Evolutionary conservation across 2,113 vertebrate genomes (phyloP).

Genomic region (Fulmarus glacialis): DNA sequence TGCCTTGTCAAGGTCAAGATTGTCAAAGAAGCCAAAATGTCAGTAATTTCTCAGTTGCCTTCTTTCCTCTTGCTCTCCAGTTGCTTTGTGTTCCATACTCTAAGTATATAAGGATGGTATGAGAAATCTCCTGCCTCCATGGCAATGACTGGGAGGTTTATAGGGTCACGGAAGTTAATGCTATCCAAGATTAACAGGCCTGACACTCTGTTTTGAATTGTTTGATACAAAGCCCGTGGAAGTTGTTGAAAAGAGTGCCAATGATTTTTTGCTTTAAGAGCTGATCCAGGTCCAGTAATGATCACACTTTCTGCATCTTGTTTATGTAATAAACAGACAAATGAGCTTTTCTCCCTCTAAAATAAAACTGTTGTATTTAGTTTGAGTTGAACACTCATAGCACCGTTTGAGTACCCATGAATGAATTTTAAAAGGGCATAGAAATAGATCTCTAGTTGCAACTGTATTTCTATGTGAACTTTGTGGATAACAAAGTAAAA

Average conservation of each 20-base stretch:
- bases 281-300: neutral
- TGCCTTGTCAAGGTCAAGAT: neutral
- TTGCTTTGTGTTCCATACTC: neutral
- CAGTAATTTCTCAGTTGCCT: neutral
- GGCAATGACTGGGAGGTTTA: neutral
- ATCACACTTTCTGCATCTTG: neutral
- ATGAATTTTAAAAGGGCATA: neutral
- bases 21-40: neutral
- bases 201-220: neutral
- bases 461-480: neutral
- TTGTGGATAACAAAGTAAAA: neutral
- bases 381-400: neutral
- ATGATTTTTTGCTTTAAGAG: neutral
- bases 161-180: neutral
- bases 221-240: neutral
- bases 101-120: neutral
- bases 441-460: neutral
- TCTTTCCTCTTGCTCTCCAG: neutral
- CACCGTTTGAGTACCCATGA: neutral
- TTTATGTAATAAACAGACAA: neutral
- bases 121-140: neutral
- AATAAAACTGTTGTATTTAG: neutral
- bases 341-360: neutral
- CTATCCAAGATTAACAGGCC: neutral
- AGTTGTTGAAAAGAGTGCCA: neutral